A percentile compares a stretch with the other conserved stretches of the same genome.
Evolutionary conservation across 2,113 vertebrate genomes (phyloP).

Genomic region (Promerops cafer): DNA sequence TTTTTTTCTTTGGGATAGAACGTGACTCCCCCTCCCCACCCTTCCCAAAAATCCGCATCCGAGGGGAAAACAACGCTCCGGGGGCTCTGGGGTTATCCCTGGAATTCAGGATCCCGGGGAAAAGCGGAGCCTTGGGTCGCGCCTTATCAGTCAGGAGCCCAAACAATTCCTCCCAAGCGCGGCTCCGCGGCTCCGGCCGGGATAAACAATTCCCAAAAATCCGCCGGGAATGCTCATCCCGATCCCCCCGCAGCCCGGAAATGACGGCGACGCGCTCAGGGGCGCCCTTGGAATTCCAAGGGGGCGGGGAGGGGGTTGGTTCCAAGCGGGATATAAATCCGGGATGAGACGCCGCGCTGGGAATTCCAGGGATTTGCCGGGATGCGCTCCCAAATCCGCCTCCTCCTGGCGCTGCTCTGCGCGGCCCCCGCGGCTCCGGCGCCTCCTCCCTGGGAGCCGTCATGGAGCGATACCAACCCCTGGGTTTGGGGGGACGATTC

Average conservation of each 20-base stretch:
- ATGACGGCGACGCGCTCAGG: neutral
- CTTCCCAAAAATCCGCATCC: no score
- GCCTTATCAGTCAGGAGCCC: neutral
- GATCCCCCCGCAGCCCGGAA: neutral
- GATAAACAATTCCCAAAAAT: neutral
- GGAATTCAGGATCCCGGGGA: neutral
- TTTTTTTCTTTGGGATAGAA: no score
- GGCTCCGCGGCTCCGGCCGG: neutral
- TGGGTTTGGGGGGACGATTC: accelerated
- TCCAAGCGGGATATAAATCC: neutral
- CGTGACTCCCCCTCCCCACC: no score
- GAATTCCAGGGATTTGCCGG: neutral
- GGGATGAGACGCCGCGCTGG: accelerated
- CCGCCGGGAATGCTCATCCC: neutral
- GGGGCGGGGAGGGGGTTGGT: no score
- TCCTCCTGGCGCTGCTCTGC: neutral
- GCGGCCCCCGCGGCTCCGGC: neutral
- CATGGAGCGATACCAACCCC: accelerated
- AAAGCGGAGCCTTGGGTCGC: neutral
- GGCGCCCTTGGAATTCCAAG: neutral
- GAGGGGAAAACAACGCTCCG: neutral
- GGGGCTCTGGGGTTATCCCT: neutral
- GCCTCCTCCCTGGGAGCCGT: neutral
- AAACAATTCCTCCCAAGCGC: neutral
- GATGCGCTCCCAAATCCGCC: neutral